Conservation (phyloP, 2,113 vertebrate genomes). For the Gobius niger region DNA sequence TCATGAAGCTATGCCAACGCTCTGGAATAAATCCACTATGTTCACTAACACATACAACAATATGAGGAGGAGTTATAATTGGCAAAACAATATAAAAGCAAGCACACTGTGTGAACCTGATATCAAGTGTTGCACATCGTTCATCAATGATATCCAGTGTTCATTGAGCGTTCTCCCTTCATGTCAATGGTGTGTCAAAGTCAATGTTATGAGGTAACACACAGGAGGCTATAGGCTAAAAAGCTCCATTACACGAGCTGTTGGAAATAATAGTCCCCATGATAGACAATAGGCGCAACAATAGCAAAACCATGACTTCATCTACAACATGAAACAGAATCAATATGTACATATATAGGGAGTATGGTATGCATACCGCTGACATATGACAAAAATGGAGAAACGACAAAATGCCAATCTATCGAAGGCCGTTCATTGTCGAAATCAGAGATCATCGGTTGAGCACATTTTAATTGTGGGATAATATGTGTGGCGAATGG, state of each 20-base stretch:
- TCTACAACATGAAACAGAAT: slow-evolving; percentile 8
- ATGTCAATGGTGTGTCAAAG: slow-evolving; percentile 11
- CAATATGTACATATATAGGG: neutral
- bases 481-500: no score
- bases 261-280: slow-evolving; percentile 7
- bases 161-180: neutral
- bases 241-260: slow-evolving; percentile 4
- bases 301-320: slow-evolving; percentile 2
- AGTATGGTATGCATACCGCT: neutral
- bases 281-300: neutral
- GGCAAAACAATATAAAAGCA: no score
- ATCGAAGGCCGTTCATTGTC: no score
- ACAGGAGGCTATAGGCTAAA: slow-evolving; percentile 1
- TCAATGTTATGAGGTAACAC: neutral
- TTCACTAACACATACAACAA: no score
- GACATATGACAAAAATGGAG: neutral
- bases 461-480: no score
- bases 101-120: no score
- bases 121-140: neutral
- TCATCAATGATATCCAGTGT: neutral
- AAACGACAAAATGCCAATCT: no score
- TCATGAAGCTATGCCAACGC: neutral
- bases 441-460: no score
- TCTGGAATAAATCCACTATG: no score
- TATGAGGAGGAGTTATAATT: no score